Conservation (phyloP, 1,140 invertebrate species). For the Portunus trituberculatus region DNA sequence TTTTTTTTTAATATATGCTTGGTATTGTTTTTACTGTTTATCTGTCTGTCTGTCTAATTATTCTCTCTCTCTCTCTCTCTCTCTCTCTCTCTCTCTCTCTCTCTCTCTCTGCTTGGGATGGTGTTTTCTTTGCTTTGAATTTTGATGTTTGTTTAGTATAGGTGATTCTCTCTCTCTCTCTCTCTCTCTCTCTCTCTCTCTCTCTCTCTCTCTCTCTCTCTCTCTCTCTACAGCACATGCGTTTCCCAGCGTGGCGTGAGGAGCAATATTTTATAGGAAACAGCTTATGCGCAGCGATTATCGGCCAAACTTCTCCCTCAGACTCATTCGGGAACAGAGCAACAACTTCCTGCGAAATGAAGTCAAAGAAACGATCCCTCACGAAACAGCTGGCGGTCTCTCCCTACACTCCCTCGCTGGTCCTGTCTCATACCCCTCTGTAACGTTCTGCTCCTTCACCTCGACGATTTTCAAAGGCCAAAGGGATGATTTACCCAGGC, state of each 20-base stretch:
- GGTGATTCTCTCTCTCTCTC: too few species aligned
- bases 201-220: slow-evolving; percentile 20
- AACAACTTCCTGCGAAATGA: neutral
- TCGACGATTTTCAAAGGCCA: too few species aligned
- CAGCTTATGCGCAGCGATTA: slow-evolving; percentile 1
- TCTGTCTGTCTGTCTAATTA: too few species aligned
- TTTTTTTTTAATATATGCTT: too few species aligned
- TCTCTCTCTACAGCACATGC: neutral
- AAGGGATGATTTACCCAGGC: too few species aligned
- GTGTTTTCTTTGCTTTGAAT: too few species aligned
- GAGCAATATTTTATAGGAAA: neutral
- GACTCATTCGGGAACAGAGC: neutral
- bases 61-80: too few species aligned
- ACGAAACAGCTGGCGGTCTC: neutral
- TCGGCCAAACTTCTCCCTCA: neutral
- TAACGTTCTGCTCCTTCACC: too few species aligned
- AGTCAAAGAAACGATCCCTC: neutral
- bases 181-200: neutral
- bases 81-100: too few species aligned
- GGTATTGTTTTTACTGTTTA: too few species aligned
- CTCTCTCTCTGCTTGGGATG: neutral
- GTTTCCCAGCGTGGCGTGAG: neutral
- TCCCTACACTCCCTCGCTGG: neutral
- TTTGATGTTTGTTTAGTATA: too few species aligned
- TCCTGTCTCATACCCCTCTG: neutral